A percentile compares a stretch with the other conserved stretches of the same genome.
Evolutionary conservation across 1,140 invertebrate genomes (phyloP).

Genomic region (Penaeus chinensis): DNA sequence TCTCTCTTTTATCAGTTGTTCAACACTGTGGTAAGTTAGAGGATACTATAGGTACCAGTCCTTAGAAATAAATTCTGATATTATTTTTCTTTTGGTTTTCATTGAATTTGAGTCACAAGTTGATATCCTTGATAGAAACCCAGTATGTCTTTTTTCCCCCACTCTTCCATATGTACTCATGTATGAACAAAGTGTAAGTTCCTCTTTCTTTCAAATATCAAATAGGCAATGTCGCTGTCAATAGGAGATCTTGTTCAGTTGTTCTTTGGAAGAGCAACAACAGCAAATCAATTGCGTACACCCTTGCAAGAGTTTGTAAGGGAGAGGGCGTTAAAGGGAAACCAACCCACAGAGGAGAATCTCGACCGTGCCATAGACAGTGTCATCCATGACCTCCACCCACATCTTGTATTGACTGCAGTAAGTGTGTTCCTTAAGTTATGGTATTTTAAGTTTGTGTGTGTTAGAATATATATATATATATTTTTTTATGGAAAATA

Average conservation of each 20-base stretch:
- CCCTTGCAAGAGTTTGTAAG: slow-evolving; percentile 46
- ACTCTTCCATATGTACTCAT: too few species aligned
- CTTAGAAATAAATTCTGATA: too few species aligned
- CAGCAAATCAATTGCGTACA: slow-evolving; percentile 44
- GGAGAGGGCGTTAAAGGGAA: slow-evolving; percentile 44
- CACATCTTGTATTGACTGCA: slow-evolving; percentile 46
- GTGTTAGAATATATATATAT: too few species aligned
- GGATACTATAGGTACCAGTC: too few species aligned
- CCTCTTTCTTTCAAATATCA: not conserved
- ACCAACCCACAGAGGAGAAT: slow-evolving; percentile 46
- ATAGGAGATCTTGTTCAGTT: slow-evolving; percentile 51
- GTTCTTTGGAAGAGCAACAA: slow-evolving; percentile 54
- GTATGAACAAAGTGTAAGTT: not conserved
- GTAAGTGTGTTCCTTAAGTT: slow-evolving; percentile 10
- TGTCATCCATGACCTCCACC: slow-evolving; percentile 50
- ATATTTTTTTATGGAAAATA: too few species aligned
- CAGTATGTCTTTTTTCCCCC: too few species aligned
- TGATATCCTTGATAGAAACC: too few species aligned
- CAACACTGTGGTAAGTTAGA: slow-evolving; percentile 49
- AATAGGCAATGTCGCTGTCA: slow-evolving; percentile 43
- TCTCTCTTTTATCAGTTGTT: slow-evolving; percentile 53
- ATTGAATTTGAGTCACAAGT: too few species aligned
- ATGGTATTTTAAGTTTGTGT: not conserved
- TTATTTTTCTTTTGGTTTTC: too few species aligned
- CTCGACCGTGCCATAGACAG: slow-evolving; percentile 49